Conservation (phyloP, 2,797 vertebrate genomes). For the Poecilia gillii region DNA sequence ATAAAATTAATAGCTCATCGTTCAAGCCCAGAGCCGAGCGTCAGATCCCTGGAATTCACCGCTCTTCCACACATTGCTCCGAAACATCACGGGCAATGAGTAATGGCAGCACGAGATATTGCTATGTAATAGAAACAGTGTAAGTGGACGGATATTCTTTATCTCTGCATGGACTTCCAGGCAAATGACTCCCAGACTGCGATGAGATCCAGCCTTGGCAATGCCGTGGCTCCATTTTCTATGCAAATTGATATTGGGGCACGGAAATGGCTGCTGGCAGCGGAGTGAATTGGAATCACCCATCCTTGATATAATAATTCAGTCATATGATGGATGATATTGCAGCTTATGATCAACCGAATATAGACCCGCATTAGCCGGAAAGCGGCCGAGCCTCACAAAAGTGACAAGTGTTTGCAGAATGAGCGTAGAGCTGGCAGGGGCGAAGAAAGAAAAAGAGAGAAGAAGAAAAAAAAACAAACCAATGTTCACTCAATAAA, state of each 20-base stretch:
- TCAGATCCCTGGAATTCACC: constrained; percentile 27
- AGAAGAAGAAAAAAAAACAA: constrained; percentile 5
- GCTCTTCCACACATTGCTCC: constrained; percentile 29
- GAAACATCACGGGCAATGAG: constrained; percentile 66
- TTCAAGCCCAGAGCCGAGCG: constrained; percentile 21
- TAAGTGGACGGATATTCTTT: constrained; percentile 67
- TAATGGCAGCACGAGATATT: constrained; percentile 71
- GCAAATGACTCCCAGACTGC: constrained; percentile 60
- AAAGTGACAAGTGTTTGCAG: constrained; percentile 41
- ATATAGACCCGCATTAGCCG: constrained; percentile 24
- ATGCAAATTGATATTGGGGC: constrained; percentile 70
- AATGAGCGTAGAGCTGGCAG: constrained; percentile 14
- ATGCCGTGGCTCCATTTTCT: constrained; percentile 65
- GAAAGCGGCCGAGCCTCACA: constrained; percentile 3
- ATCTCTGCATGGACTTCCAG: constrained; percentile 50
- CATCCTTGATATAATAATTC: constrained; percentile 62
- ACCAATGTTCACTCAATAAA: constrained; percentile 26
- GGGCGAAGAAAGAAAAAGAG: not conserved
- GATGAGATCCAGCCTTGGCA: constrained; percentile 46
- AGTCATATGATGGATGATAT: constrained; percentile 65
- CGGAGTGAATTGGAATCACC: constrained; percentile 60
- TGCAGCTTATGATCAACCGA: constrained; percentile 40
- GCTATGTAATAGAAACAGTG: constrained; percentile 65
- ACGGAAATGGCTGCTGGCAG: constrained; percentile 50
- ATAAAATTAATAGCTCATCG: constrained; percentile 61